Conservation (phyloP, 2,113 vertebrate genomes). For the Pan troglodytes region NHGRI_mPanTro3-v2.1_pri NC_072407.2:104706501-104707000, state of each 20-base stretch:
- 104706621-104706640: not conserved
- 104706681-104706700: too few species aligned
- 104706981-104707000: not conserved
- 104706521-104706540: not conserved
- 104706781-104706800: too few species aligned
- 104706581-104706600: not conserved
- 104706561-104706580: not conserved
- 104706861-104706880: not conserved
- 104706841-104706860: too few species aligned
- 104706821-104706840: too few species aligned
- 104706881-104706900: not conserved
- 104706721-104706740: too few species aligned
- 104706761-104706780: too few species aligned
- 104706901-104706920: not conserved
- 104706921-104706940: not conserved
- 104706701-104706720: too few species aligned
- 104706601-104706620: not conserved
- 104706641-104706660: not conserved
- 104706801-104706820: too few species aligned
- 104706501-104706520: not conserved
- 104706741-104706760: too few species aligned
- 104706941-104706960: not conserved
- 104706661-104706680: too few species aligned
- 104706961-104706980: not conserved
- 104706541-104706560: not conserved